Evolutionary conservation across 2,113 vertebrate genomes (phyloP), one percentile per base, ranked within the genome.

Genomic region (Gadus macrocephalus): DNA sequence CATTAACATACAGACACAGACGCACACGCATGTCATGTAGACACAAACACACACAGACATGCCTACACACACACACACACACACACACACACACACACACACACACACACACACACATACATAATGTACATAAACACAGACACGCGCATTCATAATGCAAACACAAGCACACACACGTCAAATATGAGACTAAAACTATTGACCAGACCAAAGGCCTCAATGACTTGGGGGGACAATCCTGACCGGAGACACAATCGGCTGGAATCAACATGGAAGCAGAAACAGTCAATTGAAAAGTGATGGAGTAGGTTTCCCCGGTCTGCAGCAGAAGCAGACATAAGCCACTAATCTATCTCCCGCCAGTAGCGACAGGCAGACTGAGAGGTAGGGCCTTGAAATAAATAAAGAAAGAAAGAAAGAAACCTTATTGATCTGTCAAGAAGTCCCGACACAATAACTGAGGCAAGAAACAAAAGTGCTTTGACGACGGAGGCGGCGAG

Each of bases 361-460:
- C 73, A 42, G 27, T n/a, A 81, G 78, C 62, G 69, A 80, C 83
- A 81, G 31, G 31, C 69, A 75, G 78, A 82, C 56, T 64, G 78
- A 82, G 74, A 35, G 70, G 77, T 77, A 77, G 83, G 78, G 77
- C 73, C 79, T 38, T 2, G 7, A 66, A 62, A 78, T 82, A 78
- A 7, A 82, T 71, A 67, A 64, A 42, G 42, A 49, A 49, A 49
- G 11, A 49, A 49, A 14, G 12, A 49, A 49, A 49, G 42, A 49
- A 49, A 49, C 62, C n/a, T 53, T 79, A 86, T 80, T 81, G 80
- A 86, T 86, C 71, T 22, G 77, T 83, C 75, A 72, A 58, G 15
- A 67, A 79, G 65, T 78, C 53, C 35, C 64, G 58, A 58, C 68
- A 42, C 17, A 42, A 68, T 2, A 62, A 28, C 62, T 15, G 14